phyloP scores from a whole-genome alignment of 1,140 invertebrate species.

The Neodiprion virginianus region DNA sequence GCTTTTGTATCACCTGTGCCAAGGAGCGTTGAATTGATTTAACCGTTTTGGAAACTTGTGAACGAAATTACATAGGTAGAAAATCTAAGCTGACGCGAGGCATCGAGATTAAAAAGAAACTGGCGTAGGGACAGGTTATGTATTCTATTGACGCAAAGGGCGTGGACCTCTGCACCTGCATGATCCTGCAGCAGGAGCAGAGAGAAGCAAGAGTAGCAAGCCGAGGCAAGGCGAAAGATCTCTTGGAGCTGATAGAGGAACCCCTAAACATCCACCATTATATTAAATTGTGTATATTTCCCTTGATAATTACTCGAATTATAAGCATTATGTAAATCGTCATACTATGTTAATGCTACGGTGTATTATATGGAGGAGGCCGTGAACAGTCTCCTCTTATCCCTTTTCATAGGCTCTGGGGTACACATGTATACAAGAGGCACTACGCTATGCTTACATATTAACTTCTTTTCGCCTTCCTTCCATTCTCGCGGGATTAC shows the following conservation, averaged over 20 bases:
- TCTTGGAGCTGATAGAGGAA: conserved; percentile 45
- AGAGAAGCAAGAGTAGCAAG: too few species aligned
- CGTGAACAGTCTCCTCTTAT: conserved; percentile 7
- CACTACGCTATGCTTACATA: background rate
- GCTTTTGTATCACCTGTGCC: too few species aligned
- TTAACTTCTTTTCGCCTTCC: conserved; percentile 3
- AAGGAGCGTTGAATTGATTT: too few species aligned
- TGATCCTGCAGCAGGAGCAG: background rate
- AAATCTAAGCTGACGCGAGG: background rate
- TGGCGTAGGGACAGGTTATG: background rate
- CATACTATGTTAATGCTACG: conserved; percentile 51
- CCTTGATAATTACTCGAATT: conserved; percentile 63
- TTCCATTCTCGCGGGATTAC: conserved; percentile 44
- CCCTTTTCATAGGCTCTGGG: background rate
- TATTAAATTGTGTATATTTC: conserved; percentile 64
- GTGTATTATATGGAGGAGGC: conserved; percentile 13
- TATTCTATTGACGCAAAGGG: background rate
- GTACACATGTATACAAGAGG: too few species aligned
- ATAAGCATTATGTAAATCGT: conserved; percentile 62
- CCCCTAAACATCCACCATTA: conserved; percentile 57
- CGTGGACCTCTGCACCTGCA: background rate
- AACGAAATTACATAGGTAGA: too few species aligned
- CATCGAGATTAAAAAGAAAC: background rate
- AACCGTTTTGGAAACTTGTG: too few species aligned
- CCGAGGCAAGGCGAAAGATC: conserved; percentile 32